These are phyloP conservation scores for Troides aeacus DNA, from an alignment of 2,888 invertebrate genomes.

Conservation along the genomic window DNA sequence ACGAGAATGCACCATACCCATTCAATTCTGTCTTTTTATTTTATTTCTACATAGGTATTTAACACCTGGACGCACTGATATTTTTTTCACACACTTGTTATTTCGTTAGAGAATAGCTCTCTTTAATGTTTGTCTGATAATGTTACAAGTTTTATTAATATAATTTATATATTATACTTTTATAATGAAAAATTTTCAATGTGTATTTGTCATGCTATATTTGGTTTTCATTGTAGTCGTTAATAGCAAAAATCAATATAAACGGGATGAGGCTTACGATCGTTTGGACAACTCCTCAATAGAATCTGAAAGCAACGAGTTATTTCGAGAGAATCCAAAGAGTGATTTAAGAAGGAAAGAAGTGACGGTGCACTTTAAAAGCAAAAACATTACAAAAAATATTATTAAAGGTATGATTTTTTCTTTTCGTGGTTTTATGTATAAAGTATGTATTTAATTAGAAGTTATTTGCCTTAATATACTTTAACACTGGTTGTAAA, in stretches of 20 bases:
- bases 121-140: neutral
- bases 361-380: neutral
- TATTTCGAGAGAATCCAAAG: constrained; percentile 32
- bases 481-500: no score
- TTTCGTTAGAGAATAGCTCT: constrained; percentile 3
- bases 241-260: constrained; percentile 29
- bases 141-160: neutral
- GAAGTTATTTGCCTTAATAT: no score
- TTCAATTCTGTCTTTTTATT: constrained; percentile 19
- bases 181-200: constrained; percentile 5
- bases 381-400: neutral
- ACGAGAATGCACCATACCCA: constrained; percentile 4
- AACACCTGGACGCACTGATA: constrained; percentile 13
- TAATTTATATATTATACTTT: neutral
- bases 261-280: constrained; percentile 28
- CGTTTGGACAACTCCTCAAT: constrained; percentile 31
- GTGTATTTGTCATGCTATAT: constrained; percentile 10
- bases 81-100: constrained; percentile 7
- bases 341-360: constrained; percentile 27
- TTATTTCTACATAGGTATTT: constrained; percentile 14
- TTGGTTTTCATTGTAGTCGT: constrained; percentile 8
- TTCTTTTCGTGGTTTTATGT: neutral
- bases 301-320: constrained; percentile 37
- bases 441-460: no score
- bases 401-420: neutral